Conservation (phyloP, 2,797 vertebrate species). For the Pelodytes ibericus region DNA sequence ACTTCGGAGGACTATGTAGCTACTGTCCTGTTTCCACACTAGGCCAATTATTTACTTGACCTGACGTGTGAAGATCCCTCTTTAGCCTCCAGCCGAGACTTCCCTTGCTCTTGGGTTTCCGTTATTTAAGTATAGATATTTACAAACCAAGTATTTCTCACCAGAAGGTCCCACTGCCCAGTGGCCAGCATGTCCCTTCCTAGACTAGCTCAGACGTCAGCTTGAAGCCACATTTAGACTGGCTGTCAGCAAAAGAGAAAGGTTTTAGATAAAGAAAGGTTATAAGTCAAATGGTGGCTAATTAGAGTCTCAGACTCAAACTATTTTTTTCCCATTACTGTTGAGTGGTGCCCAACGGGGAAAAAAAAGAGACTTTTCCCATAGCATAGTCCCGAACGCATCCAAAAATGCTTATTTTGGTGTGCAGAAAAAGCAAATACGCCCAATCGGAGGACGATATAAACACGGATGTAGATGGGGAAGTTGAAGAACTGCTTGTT, state of each 20-base stretch:
- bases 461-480: slow-evolving; percentile 40
- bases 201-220: slow-evolving; percentile 27
- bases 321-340: slow-evolving; percentile 36
- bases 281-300: slow-evolving; percentile 46
- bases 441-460: not conserved
- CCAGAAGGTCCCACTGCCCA: slow-evolving; percentile 49
- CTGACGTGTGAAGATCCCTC: slow-evolving; percentile 59
- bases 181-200: not conserved
- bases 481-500: slow-evolving; percentile 20
- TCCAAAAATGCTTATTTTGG: slow-evolving; percentile 24
- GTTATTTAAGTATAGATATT: slow-evolving; percentile 53
- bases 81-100: slow-evolving; percentile 59
- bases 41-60: slow-evolving; percentile 66
- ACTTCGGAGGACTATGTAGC: slow-evolving; percentile 43
- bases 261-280: slow-evolving; percentile 22
- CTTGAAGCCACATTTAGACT: slow-evolving; percentile 49
- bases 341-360: not conserved
- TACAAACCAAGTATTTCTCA: slow-evolving; percentile 58
- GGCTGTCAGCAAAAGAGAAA: slow-evolving; percentile 54
- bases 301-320: slow-evolving; percentile 34
- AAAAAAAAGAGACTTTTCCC: slow-evolving; percentile 19
- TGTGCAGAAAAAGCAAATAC: slow-evolving; percentile 40
- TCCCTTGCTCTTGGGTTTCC: slow-evolving; percentile 62
- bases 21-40: slow-evolving; percentile 62
- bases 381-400: not conserved